Percentiles rank a stretch among this genome's conserved stretches.
phyloP scores from a whole-genome alignment of 2,113 vertebrate species.

The Cryptotis parvus region DNA sequence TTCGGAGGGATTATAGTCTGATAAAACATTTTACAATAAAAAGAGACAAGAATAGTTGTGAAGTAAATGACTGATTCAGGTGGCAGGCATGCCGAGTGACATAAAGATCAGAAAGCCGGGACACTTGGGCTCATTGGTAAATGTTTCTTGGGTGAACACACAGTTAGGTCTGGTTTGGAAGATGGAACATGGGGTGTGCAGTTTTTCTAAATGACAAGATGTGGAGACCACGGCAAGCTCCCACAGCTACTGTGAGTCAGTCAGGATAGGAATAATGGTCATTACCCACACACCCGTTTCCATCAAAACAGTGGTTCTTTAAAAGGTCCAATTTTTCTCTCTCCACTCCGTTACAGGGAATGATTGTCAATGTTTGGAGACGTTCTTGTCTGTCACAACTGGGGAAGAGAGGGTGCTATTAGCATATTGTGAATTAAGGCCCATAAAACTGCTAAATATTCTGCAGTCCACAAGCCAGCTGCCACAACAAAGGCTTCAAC shows the following conservation, averaged over 20 bases:
- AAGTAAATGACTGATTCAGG: constrained; percentile 10
- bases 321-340: background rate
- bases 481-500: background rate
- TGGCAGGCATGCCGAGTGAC: background rate
- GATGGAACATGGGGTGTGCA: background rate
- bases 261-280: background rate
- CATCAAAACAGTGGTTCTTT: background rate
- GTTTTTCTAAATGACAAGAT: background rate
- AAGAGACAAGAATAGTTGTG: background rate
- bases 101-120: background rate
- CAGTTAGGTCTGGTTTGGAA: background rate
- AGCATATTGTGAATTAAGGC: background rate
- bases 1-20: background rate
- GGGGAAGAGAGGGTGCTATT: background rate
- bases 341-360: rapidly evolving
- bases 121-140: background rate
- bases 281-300: too few species aligned
- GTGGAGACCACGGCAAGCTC: background rate
- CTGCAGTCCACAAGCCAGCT: background rate
- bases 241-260: background rate
- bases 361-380: background rate
- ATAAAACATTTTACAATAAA: background rate
- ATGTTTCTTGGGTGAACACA: background rate
- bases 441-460: background rate
- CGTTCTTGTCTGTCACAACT: background rate